Percentiles rank a stretch among this genome's conserved stretches.
phyloP scores from a whole-genome alignment of 2,113 vertebrate genomes.

The Oceanodroma tethys region DNA sequence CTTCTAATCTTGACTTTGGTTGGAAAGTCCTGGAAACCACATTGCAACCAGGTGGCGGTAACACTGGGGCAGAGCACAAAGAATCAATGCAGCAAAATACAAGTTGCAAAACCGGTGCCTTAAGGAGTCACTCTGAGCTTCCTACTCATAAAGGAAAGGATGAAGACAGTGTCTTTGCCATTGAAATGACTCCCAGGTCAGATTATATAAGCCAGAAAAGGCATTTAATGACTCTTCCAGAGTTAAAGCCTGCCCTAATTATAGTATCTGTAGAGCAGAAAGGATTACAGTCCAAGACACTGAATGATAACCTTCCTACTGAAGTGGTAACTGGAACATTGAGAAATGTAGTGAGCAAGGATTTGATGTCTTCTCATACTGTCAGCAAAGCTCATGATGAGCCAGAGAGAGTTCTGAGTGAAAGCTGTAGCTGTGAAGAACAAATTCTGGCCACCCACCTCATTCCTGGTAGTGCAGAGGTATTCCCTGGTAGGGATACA shows the following conservation, averaged over 20 bases:
- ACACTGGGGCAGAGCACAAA: not conserved
- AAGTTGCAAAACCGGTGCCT: not conserved
- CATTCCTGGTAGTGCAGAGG: not conserved
- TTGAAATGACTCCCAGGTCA: not conserved
- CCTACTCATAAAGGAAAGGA: not conserved
- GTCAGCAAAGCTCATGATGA: not conserved
- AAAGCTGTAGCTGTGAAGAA: not conserved
- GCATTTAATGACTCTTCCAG: not conserved
- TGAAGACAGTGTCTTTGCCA: not conserved
- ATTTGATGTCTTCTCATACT: not conserved
- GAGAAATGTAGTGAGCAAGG: not conserved
- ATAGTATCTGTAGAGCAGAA: slow-evolving; percentile 49
- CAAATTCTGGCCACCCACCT: not conserved
- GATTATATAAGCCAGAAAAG: not conserved
- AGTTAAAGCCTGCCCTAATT: slow-evolving; percentile 13
- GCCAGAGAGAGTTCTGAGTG: not conserved
- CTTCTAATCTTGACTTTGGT: not conserved
- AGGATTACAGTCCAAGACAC: slow-evolving; percentile 32
- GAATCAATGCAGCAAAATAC: not conserved
- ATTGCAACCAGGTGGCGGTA: not conserved
- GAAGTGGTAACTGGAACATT: not conserved
- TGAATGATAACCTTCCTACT: not conserved
- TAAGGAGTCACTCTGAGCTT: not conserved
- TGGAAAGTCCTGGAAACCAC: not conserved
- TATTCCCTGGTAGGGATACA: not conserved